A percentile compares a stretch with the other conserved stretches of the same genome.
Evolutionary conservation across 2,888 invertebrate genomes (phyloP).

Genomic region (Lamellibrachia satsuma): DNA sequence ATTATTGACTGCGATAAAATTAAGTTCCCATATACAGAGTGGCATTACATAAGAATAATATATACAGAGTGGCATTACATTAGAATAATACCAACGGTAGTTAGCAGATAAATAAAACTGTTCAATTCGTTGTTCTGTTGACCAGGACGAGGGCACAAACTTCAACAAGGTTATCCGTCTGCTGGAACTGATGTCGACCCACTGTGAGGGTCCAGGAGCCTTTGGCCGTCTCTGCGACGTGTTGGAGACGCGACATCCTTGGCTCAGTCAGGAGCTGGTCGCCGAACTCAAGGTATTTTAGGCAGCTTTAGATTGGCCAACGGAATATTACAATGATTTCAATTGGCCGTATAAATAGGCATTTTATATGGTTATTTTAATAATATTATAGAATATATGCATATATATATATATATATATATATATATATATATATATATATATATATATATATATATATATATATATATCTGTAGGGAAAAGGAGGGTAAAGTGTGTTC

Average conservation of each 20-base stretch:
- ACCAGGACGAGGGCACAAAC: conserved; percentile 34
- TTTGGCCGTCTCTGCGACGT: conserved; percentile 35
- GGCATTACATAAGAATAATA: no score
- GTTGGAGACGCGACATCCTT: conserved; percentile 35
- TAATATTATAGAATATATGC: no score
- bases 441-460: no score
- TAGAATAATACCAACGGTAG: neutral
- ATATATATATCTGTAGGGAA: no score
- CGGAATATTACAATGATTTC: neutral
- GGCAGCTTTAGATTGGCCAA: neutral
- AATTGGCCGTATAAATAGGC: neutral
- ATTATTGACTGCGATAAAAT: no score
- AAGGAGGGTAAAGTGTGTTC: no score
- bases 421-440: no score
- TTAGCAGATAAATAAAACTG: neutral
- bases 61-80: no score
- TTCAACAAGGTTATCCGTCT: conserved; percentile 33
- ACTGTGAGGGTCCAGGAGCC: conserved; percentile 23
- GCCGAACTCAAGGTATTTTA: conserved; percentile 31
- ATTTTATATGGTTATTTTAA: no score
- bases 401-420: no score
- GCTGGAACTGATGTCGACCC: conserved; percentile 34
- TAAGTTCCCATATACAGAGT: no score
- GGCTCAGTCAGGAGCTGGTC: conserved; percentile 37
- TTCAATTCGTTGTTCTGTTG: neutral